Base-by-base conservation (phyloP, 2,113 vertebrate genomes). In the Nothobranchius furzeri region DNA sequence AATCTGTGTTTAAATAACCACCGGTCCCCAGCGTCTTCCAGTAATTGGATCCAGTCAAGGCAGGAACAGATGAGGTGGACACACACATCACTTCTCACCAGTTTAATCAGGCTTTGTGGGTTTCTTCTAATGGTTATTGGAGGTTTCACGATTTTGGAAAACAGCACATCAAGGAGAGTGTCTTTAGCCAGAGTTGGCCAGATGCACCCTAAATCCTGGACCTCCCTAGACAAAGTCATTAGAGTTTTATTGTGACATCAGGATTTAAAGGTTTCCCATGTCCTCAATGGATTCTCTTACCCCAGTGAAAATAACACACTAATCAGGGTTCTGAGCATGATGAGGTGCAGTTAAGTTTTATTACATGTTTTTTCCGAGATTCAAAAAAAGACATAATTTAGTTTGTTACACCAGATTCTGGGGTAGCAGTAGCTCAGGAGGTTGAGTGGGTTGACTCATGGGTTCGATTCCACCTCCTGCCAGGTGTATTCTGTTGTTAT, bases 31-130 rank as follows among this genome's bases (percentile, higher is more conserved):
- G 50, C 43, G 24, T 25, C 47, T 35, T 48, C 17, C 37, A 47
- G 59, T 82, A 79, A 87, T 58, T 81, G 68, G 54, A 75, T 73
- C 15, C 37, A 68, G 37, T 10, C 6, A 1, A 1, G 64, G 11
- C 3, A 50, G 13, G 60, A 51, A 72, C 54, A 2, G 60, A 75
- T 47, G 40, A 72, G 54, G 37, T 9, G 5, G 47, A 70, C 43
- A 55, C 30, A 73, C 53, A 60, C n/a, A 59, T 17, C 60, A 51
- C 63, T 75, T 66, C 50, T 60, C 57, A 49, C 51, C 43, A 46
- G 63, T 51, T 58, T 74, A 79, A 73, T 70, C 15, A 52, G 63
- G 52, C 59, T 46, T 72, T 76, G 57, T 45, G 43, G 51, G 76
- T 76, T 76, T 37, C 12, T 65, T 43, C n/a, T 85, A 68, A 77